Evolutionary conservation across 2,797 vertebrate genomes (phyloP), one percentile per base, ranked within the genome.

Genomic region (Acrossocheilus wenchowensis): DNA sequence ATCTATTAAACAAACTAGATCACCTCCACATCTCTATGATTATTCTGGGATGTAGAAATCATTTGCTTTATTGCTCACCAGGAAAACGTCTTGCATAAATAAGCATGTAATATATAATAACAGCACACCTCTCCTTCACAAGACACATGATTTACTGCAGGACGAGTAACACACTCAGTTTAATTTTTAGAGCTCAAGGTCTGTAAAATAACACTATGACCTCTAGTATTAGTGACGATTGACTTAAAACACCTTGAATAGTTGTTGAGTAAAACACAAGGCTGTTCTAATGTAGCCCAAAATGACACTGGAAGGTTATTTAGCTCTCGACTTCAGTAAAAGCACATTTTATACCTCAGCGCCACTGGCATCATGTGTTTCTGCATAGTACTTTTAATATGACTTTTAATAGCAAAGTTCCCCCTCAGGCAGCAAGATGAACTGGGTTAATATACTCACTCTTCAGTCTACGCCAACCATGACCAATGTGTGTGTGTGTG

Each of bases 391-490:
- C 81, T 84, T 84, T 75, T 81, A 78, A 82, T 64, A 78, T 73
- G 60, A 84, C 81, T 84, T 84, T 79, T 83, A 78, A 85, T 87
- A 88, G 88, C 71, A 84, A 84, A 66, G 78, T 60, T 66, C 81
- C 50, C 68, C 89, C 78, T 45, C 81, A 64, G 86, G 89, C 89
- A 71, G 86, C 15, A 68, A 57, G 17, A 86, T 85, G 78, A 90
- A 90, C 86, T 90, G 89, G 89, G 84, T 90, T 90, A 90, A 89
- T 88, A 89, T 48, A 84, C 86, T 82, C 78, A 68, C 72, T 86
- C 57, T 39, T 43, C 82, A 88, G 84, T 84, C 69, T 84, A 41
- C 36, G 3, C 60, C 81, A 19, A 68, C 72, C 78, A 39, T 73
- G 73, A 73, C 82, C 81, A 81, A 6, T 64, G 21, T 71, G 73